Conservation (phyloP, 2,113 vertebrate genomes). For the Theristicus caerulescens region DNA sequence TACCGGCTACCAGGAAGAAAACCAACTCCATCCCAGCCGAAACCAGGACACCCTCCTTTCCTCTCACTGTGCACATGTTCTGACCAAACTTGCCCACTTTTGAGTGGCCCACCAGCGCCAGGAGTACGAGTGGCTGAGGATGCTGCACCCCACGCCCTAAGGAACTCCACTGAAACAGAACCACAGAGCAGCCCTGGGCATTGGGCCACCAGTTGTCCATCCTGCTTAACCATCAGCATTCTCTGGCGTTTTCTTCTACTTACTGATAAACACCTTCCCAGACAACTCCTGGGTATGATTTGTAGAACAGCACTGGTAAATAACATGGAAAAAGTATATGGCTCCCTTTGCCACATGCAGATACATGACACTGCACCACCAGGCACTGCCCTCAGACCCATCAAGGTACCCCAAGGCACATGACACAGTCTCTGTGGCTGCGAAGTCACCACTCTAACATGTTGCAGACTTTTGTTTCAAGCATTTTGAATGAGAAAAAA, state of each 20-base stretch:
- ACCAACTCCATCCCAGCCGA: no score
- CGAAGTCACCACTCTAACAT: not conserved
- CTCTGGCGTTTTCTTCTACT: not conserved
- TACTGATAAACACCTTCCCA: not conserved
- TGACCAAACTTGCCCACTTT: not conserved
- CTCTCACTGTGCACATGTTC: not conserved
- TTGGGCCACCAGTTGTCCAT: not conserved
- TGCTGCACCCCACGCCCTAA: accelerated
- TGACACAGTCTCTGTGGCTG: not conserved
- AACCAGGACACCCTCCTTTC: no score
- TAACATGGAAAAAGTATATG: not conserved
- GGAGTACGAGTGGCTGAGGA: not conserved
- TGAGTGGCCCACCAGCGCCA: not conserved
- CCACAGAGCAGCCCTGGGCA: not conserved
- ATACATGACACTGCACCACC: not conserved
- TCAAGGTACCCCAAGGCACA: not conserved
- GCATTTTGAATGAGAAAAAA: not conserved
- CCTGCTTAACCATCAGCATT: not conserved
- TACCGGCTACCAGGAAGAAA: no score
- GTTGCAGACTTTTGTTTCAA: not conserved
- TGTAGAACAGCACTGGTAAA: not conserved
- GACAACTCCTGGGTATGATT: not conserved
- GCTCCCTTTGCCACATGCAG: not conserved
- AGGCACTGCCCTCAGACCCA: not conserved
- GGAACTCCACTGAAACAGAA: not conserved